Conservation (phyloP, 2,113 vertebrate species). For the Oreocharis arfaki region DNA sequence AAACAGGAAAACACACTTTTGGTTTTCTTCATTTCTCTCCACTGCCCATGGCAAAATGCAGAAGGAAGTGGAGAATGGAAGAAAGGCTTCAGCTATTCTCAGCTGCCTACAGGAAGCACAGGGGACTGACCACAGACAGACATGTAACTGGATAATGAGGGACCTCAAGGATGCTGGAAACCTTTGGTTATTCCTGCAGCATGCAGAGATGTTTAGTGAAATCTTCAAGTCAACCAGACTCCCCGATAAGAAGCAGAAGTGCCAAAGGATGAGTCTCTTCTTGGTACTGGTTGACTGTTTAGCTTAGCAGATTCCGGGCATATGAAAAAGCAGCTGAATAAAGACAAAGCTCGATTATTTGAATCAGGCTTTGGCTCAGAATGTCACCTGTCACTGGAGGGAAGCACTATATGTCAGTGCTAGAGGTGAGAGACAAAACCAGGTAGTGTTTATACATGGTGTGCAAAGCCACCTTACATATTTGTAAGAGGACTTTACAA, state of each 20-base stretch:
- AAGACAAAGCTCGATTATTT: neutral
- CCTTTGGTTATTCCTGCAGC: neutral
- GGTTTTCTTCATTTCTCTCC: neutral
- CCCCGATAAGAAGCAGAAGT: neutral
- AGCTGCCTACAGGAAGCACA: rapidly evolving
- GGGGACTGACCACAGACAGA: neutral
- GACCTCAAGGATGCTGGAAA: neutral
- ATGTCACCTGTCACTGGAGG: neutral
- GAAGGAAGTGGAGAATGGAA: neutral
- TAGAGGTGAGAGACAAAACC: neutral
- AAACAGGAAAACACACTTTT: neutral
- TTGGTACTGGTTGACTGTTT: neutral
- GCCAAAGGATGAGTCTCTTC: neutral
- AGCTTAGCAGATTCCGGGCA: neutral
- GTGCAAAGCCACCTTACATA: rapidly evolving
- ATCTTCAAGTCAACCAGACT: neutral
- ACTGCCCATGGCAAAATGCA: neutral
- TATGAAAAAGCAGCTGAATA: neutral
- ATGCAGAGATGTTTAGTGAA: neutral
- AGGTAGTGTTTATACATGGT: neutral
- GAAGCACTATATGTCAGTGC: neutral
- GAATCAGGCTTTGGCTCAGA: neutral
- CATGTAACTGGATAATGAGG: neutral
- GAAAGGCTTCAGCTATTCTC: neutral
- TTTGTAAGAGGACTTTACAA: neutral